Conservation (phyloP, 2,888 invertebrate genomes). For the Nineta flava region DNA sequence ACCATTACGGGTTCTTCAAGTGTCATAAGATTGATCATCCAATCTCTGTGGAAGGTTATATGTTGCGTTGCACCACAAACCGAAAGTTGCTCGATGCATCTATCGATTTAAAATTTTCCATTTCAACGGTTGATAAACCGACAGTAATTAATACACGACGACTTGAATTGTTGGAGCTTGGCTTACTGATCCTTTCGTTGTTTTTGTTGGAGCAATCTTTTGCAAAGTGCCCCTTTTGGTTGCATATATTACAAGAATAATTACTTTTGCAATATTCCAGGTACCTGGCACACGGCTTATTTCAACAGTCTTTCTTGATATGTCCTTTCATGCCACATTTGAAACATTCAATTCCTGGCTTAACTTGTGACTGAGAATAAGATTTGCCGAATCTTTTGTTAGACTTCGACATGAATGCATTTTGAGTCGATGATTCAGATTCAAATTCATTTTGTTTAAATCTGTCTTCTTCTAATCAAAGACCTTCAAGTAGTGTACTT, state of each 20-base stretch:
- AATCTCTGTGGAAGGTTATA: conserved; percentile 7
- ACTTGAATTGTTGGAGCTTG: too few relatives aligned
- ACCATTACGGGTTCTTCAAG: conserved; percentile 11
- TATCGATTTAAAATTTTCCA: too few relatives aligned
- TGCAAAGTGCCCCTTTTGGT: conserved; percentile 16
- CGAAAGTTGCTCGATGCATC: too few relatives aligned
- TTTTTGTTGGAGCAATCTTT: conserved; percentile 12
- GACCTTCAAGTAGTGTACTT: background rate
- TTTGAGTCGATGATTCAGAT: background rate
- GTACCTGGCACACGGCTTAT: conserved; percentile 14
- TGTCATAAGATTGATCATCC: background rate
- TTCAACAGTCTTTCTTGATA: conserved; percentile 13
- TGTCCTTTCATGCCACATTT: conserved; percentile 14
- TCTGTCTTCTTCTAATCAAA: conserved; percentile 2
- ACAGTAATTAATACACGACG: too few relatives aligned
- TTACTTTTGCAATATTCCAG: conserved; percentile 16
- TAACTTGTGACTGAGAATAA: too few relatives aligned
- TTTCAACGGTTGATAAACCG: too few relatives aligned
- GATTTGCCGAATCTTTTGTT: too few relatives aligned
- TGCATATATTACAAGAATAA: conserved; percentile 16
- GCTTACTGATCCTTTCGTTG: too few relatives aligned
- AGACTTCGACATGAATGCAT: background rate
- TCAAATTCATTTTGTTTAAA: background rate
- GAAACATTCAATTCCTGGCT: conserved; percentile 9
- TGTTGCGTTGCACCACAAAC: conserved; percentile 7